phyloP scores from a whole-genome alignment of 2,888 invertebrate species.

The Athrips mouffetella region DNA sequence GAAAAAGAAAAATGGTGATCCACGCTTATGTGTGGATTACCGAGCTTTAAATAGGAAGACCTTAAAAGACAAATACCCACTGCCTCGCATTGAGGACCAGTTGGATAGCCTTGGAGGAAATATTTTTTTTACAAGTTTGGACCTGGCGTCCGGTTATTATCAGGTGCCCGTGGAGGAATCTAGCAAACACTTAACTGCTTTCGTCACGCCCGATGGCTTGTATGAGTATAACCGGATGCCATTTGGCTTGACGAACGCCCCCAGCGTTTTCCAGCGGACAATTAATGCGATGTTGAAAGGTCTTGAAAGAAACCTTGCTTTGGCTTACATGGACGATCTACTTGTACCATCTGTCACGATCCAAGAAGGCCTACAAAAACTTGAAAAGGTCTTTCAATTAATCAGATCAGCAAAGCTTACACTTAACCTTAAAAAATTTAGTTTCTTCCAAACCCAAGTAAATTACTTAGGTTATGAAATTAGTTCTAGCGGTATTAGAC shows the following conservation, averaged over 20 bases:
- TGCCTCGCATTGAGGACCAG: too few species aligned
- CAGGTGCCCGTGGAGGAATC: too few species aligned
- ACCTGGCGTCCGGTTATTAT: too few species aligned
- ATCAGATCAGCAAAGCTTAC: slow-evolving; percentile 18
- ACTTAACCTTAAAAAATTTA: slow-evolving; percentile 22
- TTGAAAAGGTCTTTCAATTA: slow-evolving; percentile 6
- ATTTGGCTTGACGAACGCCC: slow-evolving; percentile 18
- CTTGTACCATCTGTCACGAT: slow-evolving; percentile 12
- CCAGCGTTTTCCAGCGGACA: slow-evolving; percentile 18
- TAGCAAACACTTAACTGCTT: too few species aligned
- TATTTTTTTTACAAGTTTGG: too few species aligned
- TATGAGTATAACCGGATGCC: slow-evolving; percentile 21
- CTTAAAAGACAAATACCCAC: too few species aligned
- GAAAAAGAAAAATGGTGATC: slow-evolving; percentile 13
- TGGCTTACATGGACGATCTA: slow-evolving; percentile 20
- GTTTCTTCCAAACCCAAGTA: slow-evolving; percentile 21
- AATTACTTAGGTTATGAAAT: slow-evolving; percentile 26
- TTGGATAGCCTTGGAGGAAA: too few species aligned
- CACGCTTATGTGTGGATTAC: slow-evolving; percentile 11
- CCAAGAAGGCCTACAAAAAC: slow-evolving; percentile 12
- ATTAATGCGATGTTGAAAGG: slow-evolving; percentile 17
- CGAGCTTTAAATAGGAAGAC: slow-evolving; percentile 11
- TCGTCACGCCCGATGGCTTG: too few species aligned
- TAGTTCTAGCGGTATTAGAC: background rate
- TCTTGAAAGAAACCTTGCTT: background rate